Evolutionary conservation across 2,797 vertebrate genomes (phyloP), one percentile per base, ranked within the genome.

Genomic region (Xenopus petersii): DNA sequence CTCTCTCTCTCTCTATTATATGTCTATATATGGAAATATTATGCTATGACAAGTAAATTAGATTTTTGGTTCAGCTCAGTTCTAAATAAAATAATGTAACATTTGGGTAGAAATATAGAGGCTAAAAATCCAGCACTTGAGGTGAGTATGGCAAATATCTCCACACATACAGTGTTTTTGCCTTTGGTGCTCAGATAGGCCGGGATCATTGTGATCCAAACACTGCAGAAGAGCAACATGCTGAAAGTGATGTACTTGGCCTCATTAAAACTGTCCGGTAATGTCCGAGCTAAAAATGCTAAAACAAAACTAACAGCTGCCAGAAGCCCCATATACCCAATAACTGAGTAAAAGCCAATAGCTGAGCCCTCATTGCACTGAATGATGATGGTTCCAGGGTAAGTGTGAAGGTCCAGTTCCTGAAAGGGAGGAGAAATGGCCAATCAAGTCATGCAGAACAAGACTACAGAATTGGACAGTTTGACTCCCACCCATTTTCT

Each of bases 181-280:
- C 56, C 56, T n/a, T 59, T 59, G 56, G 56, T 59, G 56, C 56
- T 59, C 15, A 59, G 56, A 59, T 59, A 59, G 17, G 56, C 56
- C n/a, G 56, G 56, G 56, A 59, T 59, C 56, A 59, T 59, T 59
- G 56, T 21, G 17, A 59, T 59, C 56, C 56, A 59, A 21, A 59
- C 56, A 59, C 56, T 59, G n/a, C 56, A 59, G 56, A 59, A 59
- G 16, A 59, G 9, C 13, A 59, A 5, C 56, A 59, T 59, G 56
- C 56, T 59, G 56, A 59, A 59, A 21, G 56, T 59, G 56, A 59
- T 59, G 1, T 4, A 48, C 66, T 82, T 73, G 2, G 79, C 79
- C 74, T 83, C 64, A 6, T 10, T 77, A 75, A 83, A 79, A 42
- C 60, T 60, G 5, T 75, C 68, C 1, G 80, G 77, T 48, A 81